Base-by-base conservation (phyloP, 2,888 invertebrate species). In the Melanotus villosus region DNA sequence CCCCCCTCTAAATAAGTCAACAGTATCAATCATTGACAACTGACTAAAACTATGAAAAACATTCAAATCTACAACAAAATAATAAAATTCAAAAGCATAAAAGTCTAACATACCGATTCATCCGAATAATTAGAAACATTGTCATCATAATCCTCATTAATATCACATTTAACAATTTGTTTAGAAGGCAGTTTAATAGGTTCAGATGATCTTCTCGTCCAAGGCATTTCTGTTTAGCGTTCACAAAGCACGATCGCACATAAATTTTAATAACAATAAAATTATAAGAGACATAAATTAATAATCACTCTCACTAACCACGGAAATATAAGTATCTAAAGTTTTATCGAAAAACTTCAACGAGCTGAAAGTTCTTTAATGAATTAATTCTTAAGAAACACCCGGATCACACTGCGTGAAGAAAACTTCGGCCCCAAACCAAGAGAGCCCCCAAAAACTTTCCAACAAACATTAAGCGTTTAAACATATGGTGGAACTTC, bases 121-220 rank as follows among this genome's bases (percentile, higher is more conserved):
- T 82, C 81, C 1, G 82, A 82, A 74, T 78, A 80, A 50, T 74
- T 79, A 10, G 80, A 81, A 23, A 76, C 71, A 54, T 66, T 75
- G 70, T 81, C 81, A 45, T 80, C 80, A 38, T 73, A 74, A 65
- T 79, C 78, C 60, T 62, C 70, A 52, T 73, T 72, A 62, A 73
- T 72, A 32, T 77, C 76, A 54, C 72, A 77, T 62, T 69, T 74
- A 58, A 73, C 65, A 43, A 66, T 57, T 58, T 68, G 58, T 45
- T 64, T 62, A 10, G 68, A 50, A 26, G 47, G 26, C 50, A 76
- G 47, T 69, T 75, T 78, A 23, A 77, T 71, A 4, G 81, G 78
- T 43, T 80, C 80, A 1, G 79, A 80, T 9, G 79, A 79, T 58
- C 81, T 75, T 65, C 81, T 76, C 36, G 81, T 76, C 83, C 83